Percentiles rank a stretch among this genome's conserved stretches.
These are phyloP conservation scores for Brachypteracias leptosomus DNA, from an alignment of 2,113 vertebrate species.

Conservation along the genomic window DNA sequence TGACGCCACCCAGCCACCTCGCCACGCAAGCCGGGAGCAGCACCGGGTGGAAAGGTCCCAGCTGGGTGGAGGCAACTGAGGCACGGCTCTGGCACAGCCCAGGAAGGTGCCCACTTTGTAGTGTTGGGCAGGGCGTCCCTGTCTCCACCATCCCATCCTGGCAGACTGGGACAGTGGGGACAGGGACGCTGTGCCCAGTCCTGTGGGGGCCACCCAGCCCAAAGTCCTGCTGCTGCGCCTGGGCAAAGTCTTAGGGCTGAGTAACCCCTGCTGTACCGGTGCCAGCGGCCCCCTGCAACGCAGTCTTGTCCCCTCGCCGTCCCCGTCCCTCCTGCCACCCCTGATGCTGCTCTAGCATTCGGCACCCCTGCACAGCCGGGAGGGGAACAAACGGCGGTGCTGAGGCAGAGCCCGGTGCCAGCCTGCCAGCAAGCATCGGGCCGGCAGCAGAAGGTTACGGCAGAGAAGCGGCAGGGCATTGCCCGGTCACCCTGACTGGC, in stretches of 20 bases:
- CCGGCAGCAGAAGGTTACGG: not conserved
- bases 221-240: not conserved
- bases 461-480: not conserved
- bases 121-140: not conserved
- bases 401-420: not conserved
- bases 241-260: not conserved
- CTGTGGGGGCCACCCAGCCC: not conserved
- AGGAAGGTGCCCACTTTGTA: not conserved
- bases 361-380: accelerated
- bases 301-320: accelerated
- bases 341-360: not conserved
- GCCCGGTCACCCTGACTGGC: not conserved
- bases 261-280: not conserved
- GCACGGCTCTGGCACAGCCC: not conserved
- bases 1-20: not conserved
- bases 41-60: not conserved
- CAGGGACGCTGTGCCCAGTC: accelerated
- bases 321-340: not conserved
- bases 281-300: not conserved
- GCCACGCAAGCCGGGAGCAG: not conserved
- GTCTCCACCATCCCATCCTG: not conserved
- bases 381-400: not conserved
- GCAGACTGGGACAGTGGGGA: not conserved
- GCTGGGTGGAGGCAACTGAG: not conserved
- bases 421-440: not conserved